phyloP scores from a whole-genome alignment of 2,888 invertebrate genomes.

The Coleophora flavipennella region DNA sequence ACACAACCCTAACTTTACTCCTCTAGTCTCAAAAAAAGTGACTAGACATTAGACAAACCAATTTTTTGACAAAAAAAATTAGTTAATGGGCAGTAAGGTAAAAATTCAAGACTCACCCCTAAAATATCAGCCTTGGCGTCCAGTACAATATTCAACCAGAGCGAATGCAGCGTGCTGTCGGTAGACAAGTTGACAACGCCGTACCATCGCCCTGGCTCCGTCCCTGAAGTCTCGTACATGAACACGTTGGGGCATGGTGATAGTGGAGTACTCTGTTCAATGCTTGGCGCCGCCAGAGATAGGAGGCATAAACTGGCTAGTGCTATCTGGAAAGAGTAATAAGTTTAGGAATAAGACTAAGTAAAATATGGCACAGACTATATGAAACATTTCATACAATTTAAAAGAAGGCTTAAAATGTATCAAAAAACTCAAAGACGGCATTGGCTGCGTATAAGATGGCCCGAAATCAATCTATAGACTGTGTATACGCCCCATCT shows the following conservation, averaged over 20 bases:
- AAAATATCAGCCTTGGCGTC: slow-evolving; percentile 74
- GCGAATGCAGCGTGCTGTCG: slow-evolving; percentile 69
- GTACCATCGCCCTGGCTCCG: slow-evolving; percentile 74
- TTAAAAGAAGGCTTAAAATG: no score
- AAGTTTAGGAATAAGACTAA: neutral
- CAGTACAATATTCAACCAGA: slow-evolving; percentile 72
- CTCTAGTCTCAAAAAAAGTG: no score
- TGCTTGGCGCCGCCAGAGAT: slow-evolving; percentile 29
- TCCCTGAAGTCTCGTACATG: slow-evolving; percentile 65
- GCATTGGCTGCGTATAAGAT: no score
- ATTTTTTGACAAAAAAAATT: no score
- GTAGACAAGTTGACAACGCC: slow-evolving; percentile 72
- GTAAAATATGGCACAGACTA: no score
- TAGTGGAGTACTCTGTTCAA: slow-evolving; percentile 40
- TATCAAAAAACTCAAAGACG: no score
- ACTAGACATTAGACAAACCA: no score
- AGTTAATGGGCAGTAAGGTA: no score
- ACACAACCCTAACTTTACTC: no score
- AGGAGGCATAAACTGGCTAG: slow-evolving; percentile 27
- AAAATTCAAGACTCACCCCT: slow-evolving; percentile 68
- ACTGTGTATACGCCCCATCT: no score
- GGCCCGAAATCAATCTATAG: no score
- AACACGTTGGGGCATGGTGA: slow-evolving; percentile 76
- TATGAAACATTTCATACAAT: no score
- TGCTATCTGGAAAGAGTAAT: slow-evolving; percentile 6